A percentile compares a stretch with the other conserved stretches of the same genome.
These are phyloP conservation scores for Ips typographus DNA, from an alignment of 1,140 invertebrate genomes.

Conservation along the genomic window DNA sequence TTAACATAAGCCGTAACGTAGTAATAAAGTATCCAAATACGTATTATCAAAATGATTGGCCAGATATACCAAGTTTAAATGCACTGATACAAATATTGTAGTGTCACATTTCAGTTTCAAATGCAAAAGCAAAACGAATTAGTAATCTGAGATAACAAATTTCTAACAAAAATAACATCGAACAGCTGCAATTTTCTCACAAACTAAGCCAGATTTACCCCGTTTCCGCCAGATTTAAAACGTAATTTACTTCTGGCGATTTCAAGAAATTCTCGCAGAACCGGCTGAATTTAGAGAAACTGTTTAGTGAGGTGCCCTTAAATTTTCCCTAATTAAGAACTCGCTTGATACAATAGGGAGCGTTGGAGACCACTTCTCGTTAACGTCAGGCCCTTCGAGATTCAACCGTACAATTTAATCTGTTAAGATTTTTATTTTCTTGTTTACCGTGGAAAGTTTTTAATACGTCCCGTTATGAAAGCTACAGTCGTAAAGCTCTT, in stretches of 20 bases:
- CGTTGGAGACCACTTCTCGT: constrained; percentile 3
- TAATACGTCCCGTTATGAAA: not conserved
- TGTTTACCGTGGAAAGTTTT: not conserved
- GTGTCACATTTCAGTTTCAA: too few relatives aligned
- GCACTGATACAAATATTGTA: too few relatives aligned
- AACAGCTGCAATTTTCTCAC: constrained; percentile 19
- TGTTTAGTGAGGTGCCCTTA: constrained; percentile 9
- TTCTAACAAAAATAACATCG: not conserved
- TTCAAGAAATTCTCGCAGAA: constrained; percentile 11
- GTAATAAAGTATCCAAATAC: too few relatives aligned
- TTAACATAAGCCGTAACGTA: too few relatives aligned
- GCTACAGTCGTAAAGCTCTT: constrained; percentile 1
- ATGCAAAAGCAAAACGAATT: too few relatives aligned
- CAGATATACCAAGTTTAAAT: too few relatives aligned
- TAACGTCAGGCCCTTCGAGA: constrained; percentile 1
- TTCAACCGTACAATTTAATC: not conserved
- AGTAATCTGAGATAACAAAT: too few relatives aligned
- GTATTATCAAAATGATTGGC: too few relatives aligned
- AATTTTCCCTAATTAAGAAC: constrained; percentile 13
- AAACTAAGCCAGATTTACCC: constrained; percentile 8
- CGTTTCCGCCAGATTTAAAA: constrained; percentile 17
- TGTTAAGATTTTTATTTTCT: constrained; percentile 1
- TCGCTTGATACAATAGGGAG: constrained; percentile 11
- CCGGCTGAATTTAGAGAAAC: constrained; percentile 14
- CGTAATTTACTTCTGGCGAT: constrained; percentile 22